Evolutionary conservation across 2,113 vertebrate genomes (phyloP), one percentile per base, ranked within the genome.

Genomic region (Clinocottus analis): DNA sequence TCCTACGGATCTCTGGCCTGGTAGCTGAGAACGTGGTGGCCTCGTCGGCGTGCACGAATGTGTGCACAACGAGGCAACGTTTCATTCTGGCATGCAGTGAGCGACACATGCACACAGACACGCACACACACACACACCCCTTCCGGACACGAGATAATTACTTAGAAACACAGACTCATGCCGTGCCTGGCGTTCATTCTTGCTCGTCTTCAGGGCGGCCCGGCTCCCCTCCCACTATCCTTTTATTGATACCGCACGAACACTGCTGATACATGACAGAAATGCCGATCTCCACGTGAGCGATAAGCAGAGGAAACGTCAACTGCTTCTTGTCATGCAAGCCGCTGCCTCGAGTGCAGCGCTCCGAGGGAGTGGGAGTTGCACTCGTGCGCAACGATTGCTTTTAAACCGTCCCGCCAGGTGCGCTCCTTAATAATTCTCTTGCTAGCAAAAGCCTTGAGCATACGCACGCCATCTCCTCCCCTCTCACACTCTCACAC

Each of bases 321-420:
- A 92, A 93, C 89, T 85, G 82, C 87, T 77, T 85, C 71, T 86
- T 94, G 90, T 90, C 92, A 92, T 93, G 93, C 93, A 92, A 93
- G 77, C 91, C 19, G 55, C 65, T 72, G 68, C 80, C 33, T 63
- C 25, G 53, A 78, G 72, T 85, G 79, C 83, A 76, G 70, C 77
- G 63, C 66, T 67, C 59, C 67, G 59, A 79, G 80, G 84, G 89
- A 87, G 74, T 81, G 55, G 78, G 60, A 73, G 72, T 87, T 56
- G 77, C 43, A 69, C 82, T 21, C 59, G 53, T 81, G 61, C 86
- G 77, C 78, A 31, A 87, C 80, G 85, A 90, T 86, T 89, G 81
- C 86, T 87, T 86, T 84, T 85, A 64, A 86, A 85, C 75, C 84
- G 73, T 82, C 73, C 80, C 68, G 80, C 71, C 86, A 85, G 89